Conservation (phyloP, 2,113 vertebrate genomes). For the Datnioides undecimradiatus region DNA sequence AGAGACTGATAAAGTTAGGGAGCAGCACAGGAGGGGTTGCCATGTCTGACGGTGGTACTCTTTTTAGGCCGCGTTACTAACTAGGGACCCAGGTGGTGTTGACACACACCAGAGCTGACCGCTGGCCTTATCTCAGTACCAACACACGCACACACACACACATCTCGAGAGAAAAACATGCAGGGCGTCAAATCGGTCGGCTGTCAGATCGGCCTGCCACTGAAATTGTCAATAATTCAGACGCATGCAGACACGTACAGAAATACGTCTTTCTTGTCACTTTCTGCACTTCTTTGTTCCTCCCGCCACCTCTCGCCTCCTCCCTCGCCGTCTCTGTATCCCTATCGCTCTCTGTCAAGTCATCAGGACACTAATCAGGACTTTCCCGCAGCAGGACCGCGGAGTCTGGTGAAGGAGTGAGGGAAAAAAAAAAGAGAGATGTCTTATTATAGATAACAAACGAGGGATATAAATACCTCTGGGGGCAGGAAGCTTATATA, state of each 20-base stretch:
- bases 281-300: slow-evolving; percentile 19
- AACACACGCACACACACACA: slow-evolving; percentile 25
- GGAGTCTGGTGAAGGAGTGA: slow-evolving; percentile 52
- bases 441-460: slow-evolving; percentile 83
- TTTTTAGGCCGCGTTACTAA: slow-evolving; percentile 64
- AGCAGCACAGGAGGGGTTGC: slow-evolving; percentile 42
- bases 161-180: slow-evolving; percentile 34
- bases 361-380: slow-evolving; percentile 72
- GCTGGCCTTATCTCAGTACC: slow-evolving; percentile 65
- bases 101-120: slow-evolving; percentile 76
- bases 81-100: slow-evolving; percentile 68
- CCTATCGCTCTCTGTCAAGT: slow-evolving; percentile 64
- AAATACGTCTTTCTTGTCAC: slow-evolving; percentile 27
- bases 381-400: slow-evolving; percentile 60
- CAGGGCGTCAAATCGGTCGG: not conserved
- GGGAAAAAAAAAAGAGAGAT: slow-evolving; percentile 55
- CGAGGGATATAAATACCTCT: slow-evolving; percentile 80
- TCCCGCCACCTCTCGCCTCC: not conserved
- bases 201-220: slow-evolving; percentile 30
- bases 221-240: slow-evolving; percentile 52
- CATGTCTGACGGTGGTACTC: slow-evolving; percentile 63
- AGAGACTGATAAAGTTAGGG: slow-evolving; percentile 50
- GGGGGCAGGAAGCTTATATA: slow-evolving; percentile 71
- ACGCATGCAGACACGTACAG: not conserved
- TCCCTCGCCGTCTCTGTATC: slow-evolving; percentile 27